Base-by-base conservation (phyloP, 2,797 vertebrate species). In the Cyprinella venusta region DNA sequence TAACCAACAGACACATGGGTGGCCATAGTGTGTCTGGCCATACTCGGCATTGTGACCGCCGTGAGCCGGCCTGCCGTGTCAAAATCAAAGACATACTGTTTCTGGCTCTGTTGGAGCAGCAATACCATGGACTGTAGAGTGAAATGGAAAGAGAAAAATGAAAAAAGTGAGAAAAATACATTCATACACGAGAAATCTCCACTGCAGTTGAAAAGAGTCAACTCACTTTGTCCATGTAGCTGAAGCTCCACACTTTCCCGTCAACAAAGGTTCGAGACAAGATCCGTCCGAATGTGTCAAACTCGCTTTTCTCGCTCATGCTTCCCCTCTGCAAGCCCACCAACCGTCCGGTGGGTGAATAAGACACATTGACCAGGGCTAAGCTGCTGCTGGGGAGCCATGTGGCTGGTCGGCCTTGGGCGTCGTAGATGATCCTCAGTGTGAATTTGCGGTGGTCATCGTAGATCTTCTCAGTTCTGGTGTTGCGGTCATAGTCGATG, bases 401-500 rank as follows among this genome's bases (percentile, higher is more conserved):
- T 48, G 96, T 95, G 85, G 96, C 95, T 4, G 96, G 96, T 1
- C 96, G 94, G 21, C 96, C 96, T 69, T 95, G 93, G 40, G 95
- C 93, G 85, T 96, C 96, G 0, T 97, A 97, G 76, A 97, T 96
- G 88, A 97, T 96, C 86, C 96, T 92, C 81, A 97, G 90, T 0
- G 95, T 96, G 86, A 97, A 97, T 70, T 97, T 97, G 0, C 96
- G 93, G 89, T 97, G 96, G 84, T 97, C 96, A 0, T 97, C 96
- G 0, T 97, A 97, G 90, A 97, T 96, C 91, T 97, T 97, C 85
- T 97, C 96, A 0, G 96, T 97, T 79, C 96, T 95, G 7, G 96
- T 97, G 87, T 96, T 96, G 10, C 96, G 92, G 90, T 97, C 96
- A 13, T 96, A 97, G 90, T 97, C 96, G 12, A 97, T 96, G 50